Base-by-base conservation (phyloP, 1,140 invertebrate genomes). In the Cydia amplana region DNA sequence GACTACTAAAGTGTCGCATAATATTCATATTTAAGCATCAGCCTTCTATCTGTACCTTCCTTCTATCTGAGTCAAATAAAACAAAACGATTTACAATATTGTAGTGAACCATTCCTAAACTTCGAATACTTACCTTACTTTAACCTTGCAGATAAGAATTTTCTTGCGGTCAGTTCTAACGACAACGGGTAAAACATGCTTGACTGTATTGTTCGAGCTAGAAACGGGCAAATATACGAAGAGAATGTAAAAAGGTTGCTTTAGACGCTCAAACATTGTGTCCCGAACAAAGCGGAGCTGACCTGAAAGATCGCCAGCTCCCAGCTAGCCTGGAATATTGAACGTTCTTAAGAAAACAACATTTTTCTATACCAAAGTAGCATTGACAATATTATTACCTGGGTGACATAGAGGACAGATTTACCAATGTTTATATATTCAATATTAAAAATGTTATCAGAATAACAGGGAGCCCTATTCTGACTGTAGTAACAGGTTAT, bases 171-270 rank as follows among this genome's bases (percentile, higher is more conserved):
- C 51, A 18, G 51, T 60, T n/a, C 9, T 20, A 60, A 10, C 16
- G 9, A 60, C 23, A 23, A 60, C 18, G 20, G 36, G 12, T 40
- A 70, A 70, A 36, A 70, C 32, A 16, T 10, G 65, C 65, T 40
- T 43, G 28, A 23, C n/a, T 60, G 18, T 10, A 60, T 12, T 60
- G 20, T 23, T 65, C 7, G 32, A 18, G 14, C 36, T 70, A 36
- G 32, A 4, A 36, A 70, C 28, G 65, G 65, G 32, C 25, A 67
- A 43, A 70, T 70, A 36, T 40, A 32, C 64, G 28, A 9, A 32
- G 65, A 36, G 36, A 67, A 70, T 70, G 28, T 70, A 43, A 20
- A 70, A 70, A 40, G 65, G 65, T 70, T 70, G 32, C n/a, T 70
- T 70, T 70, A 40, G 32, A 40, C 14, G 36, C 65, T 70, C 32